These are phyloP conservation scores for Chiridota heheva DNA, from an alignment of 35 echinoderm and acorn worm species.

Conservation along the genomic window DNA sequence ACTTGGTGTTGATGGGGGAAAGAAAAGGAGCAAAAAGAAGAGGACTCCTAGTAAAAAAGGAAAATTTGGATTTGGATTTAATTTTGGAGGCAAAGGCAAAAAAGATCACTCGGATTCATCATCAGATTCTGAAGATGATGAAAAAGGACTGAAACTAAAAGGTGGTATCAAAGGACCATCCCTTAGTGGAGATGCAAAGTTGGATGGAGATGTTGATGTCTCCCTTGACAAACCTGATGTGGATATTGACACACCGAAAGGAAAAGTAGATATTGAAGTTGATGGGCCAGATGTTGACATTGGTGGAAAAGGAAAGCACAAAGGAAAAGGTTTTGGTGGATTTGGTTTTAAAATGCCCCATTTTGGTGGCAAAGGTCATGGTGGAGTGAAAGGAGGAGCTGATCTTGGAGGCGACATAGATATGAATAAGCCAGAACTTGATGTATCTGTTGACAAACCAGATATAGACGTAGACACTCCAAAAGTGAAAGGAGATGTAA, in stretches of 20 bases:
- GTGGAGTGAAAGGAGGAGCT: too few relatives aligned
- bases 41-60: conserved; percentile 69
- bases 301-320: conserved; percentile 51
- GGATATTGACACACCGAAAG: background rate
- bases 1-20: conserved; percentile 26
- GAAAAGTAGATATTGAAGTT: conserved; percentile 2
- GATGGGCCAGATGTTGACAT: conserved; percentile 25
- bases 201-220: too few relatives aligned
- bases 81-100: conserved; percentile 56
- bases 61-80: conserved; percentile 74
- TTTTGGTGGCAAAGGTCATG: conserved; percentile 52
- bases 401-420: too few relatives aligned
- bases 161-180: conserved; percentile 42
- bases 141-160: conserved; percentile 25
- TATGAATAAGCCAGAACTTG: background rate
- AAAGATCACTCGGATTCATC: conserved; percentile 30
- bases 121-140: conserved; percentile 67
- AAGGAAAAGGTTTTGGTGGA: conserved; percentile 63
- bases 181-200: background rate
- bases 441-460: too few relatives aligned
- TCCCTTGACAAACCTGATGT: conserved; percentile 31
- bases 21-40: conserved; percentile 54
- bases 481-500: background rate
- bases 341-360: conserved; percentile 45
- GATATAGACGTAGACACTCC: background rate